Base-by-base conservation (phyloP, 1,140 invertebrate genomes). In the Gyrodactylus salaris region DNA sequence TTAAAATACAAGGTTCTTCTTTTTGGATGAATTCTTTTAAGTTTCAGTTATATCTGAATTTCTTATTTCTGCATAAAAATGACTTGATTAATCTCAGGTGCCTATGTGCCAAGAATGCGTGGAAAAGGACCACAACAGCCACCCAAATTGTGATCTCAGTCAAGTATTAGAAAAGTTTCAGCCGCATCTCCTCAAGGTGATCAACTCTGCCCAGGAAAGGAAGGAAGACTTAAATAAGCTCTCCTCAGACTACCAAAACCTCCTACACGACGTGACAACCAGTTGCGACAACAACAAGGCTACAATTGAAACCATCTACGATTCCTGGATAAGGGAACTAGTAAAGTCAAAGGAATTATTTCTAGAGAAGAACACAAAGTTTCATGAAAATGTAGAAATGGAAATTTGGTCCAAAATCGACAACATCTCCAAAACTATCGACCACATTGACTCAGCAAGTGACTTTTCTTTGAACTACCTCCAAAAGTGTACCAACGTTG, bases 311-410 rank as follows among this genome's bases (percentile, higher is more conserved):
- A 25, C 20, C 20, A 26, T 71, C 7, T 71, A 20, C 26, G 25
- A 71, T 25, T 23, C 25, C 21, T 71, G 70, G 70, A 71, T 24
- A 71, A 24, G 24, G 25, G 70, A 21, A n/a, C 21, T 71, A 25
- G 24, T 25, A 20, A 20, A 25, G 7, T 20, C 26, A 1, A 71
- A 71, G 25, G 2, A 2, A 25, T 20, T 25, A 24, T 71, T 20
- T 71, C 26, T 71, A 25, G 25, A 71, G 25, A 71, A 71, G 25
- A 71, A 71, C n/a, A 25, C 25, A 71, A 25, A 71, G 25, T 25
- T 71, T 7, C 70, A 71, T n/a, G 70, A 71, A 20, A 25, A 71
- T 25, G 7, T 25, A 20, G 70, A 71, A 25, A 24, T 71, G 7
- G 26, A 25, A 22, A 71, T 71, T 25, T 24, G 21, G 70, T 24